phyloP scores from a whole-genome alignment of 1,140 invertebrate genomes.

The Trigoniulus corallinus region DNA sequence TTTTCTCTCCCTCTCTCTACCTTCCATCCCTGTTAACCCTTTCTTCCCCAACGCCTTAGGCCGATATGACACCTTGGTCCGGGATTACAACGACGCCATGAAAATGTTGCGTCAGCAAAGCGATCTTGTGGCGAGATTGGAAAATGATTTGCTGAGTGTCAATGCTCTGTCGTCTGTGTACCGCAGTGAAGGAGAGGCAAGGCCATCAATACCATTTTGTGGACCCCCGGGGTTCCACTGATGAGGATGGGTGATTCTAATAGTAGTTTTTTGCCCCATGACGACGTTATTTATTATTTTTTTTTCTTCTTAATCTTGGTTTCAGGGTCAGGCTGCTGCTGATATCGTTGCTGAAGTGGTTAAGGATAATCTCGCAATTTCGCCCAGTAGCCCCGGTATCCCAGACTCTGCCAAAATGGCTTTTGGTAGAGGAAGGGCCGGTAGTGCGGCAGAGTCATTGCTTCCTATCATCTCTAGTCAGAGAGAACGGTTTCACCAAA shows the following conservation, averaged over 20 bases:
- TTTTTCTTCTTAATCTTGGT: neutral
- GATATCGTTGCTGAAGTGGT: neutral
- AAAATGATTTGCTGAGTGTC: constrained; percentile 30
- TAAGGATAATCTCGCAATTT: no score
- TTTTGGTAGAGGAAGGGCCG: neutral
- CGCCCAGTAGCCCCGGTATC: no score
- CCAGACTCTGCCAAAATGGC: neutral
- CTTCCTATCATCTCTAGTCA: constrained; percentile 30
- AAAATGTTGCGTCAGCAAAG: no score
- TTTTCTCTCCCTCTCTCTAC: no score
- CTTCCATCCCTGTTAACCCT: no score
- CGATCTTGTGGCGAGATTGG: constrained; percentile 27
- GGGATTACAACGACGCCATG: no score
- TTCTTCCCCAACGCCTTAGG: no score
- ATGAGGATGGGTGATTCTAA: no score
- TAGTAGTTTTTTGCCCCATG: no score
- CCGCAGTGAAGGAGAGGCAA: constrained; percentile 29
- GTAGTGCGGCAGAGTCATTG: constrained; percentile 22
- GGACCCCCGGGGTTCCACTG: no score
- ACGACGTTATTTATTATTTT: neutral
- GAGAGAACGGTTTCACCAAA: constrained; percentile 25
- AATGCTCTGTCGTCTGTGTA: constrained; percentile 30
- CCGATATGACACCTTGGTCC: no score
- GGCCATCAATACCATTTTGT: neutral
- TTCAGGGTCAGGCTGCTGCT: neutral